Base-by-base conservation (phyloP, 2,797 vertebrate species). In the Helarctos malayanus region DNA sequence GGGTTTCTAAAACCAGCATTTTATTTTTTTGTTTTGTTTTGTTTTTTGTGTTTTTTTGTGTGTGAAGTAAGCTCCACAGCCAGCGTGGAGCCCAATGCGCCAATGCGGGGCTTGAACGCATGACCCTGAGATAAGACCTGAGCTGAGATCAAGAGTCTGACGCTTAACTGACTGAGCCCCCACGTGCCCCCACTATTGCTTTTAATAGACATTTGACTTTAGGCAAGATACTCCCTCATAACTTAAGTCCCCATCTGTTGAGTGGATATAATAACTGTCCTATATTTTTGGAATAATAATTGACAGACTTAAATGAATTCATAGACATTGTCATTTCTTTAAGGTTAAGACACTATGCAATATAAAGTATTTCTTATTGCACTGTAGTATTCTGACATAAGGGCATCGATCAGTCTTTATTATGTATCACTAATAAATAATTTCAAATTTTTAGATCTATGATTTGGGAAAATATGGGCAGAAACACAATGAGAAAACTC, bases 371-470 rank as follows among this genome's bases (percentile, higher is more conserved):
- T 32, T 73, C 5, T 78, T 79, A 79, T 61, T 57, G 61, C 69
- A 13, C 18, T 94, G 14, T 84, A 49, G 29, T n/a, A 79, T 81
- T 94, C 82, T 93, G 57, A 94, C 76, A 41, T 92, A 68, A 75
- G 57, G 54, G 4, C 27, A 81, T 63, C 38, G 71, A 92, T 73
- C 21, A 82, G 4, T 12, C 15, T 63, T 27, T 16, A 78, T 87
- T 82, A 88, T 15, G 45, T 29, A 71, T 38, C 25, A 81, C 27
- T 91, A 83, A 54, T 65, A 73, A 0, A 83, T 65, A 52, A 25
- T 91, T 92, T 94, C 71, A 91, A 83, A 45, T 21, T 91, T 79
- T 96, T 73, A 23, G 4, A 76, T 71, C 92, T 87, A 61, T 2
- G 21, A 32, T 75, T 93, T 90, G 13, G 57, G 23, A 88, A 93